Percentiles rank a stretch among this genome's conserved stretches.
phyloP scores from a whole-genome alignment of 2,888 invertebrate species.

The Pocota personata region DNA sequence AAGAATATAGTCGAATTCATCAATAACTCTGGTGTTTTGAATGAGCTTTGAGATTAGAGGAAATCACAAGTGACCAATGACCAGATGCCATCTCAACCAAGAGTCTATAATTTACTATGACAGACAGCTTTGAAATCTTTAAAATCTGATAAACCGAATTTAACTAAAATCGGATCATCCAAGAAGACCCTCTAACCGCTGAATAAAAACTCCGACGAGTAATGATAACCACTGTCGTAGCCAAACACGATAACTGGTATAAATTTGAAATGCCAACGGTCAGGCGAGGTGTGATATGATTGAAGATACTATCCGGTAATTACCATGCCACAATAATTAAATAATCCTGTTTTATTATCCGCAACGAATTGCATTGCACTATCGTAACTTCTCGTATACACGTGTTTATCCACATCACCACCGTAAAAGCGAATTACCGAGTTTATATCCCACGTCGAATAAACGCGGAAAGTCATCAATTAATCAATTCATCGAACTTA shows the following conservation, averaged over 20 bases:
- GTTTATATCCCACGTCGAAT: neutral
- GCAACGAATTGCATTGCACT: neutral
- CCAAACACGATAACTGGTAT: neutral
- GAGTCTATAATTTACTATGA: no score
- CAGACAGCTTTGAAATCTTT: no score
- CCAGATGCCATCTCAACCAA: no score
- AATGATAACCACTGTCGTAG: neutral
- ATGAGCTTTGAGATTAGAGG: no score
- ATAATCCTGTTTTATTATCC: neutral
- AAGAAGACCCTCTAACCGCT: no score
- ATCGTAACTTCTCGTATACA: neutral
- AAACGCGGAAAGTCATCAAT: neutral
- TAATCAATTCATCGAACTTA: constrained; percentile 12
- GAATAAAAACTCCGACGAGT: no score
- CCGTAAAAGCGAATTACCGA: neutral
- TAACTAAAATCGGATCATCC: no score
- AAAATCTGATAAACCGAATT: no score
- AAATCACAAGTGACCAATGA: no score
- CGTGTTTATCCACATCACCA: neutral
- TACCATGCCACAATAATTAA: constrained; percentile 23
- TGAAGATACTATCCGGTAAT: neutral
- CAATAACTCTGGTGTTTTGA: no score
- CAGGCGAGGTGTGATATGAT: neutral
- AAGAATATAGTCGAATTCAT: no score
- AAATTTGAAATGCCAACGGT: neutral